Evolutionary conservation across 1,140 invertebrate genomes (phyloP), one percentile per base, ranked within the genome.

Genomic region (Drosophila bocki): DNA sequence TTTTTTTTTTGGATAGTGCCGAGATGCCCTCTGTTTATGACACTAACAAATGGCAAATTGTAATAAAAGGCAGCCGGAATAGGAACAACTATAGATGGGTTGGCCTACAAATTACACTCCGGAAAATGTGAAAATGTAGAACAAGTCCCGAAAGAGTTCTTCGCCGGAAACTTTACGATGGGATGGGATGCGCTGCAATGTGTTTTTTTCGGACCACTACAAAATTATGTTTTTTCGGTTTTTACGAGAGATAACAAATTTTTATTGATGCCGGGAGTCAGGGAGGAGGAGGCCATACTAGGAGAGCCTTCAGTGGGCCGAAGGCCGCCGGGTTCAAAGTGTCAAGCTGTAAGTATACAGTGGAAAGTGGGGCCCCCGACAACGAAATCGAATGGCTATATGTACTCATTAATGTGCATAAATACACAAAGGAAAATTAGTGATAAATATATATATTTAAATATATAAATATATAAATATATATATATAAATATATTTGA

Each of bases 201-300:
- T 78, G 62, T 63, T 80, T 78, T 22, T 22, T 80, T 57, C 41
- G 50, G 83, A 78, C 78, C 80, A 86, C 80, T 68, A 74, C 72
- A 54, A 74, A 88, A 86, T 85, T 67, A 79, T 87, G 65, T 63
- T 75, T 78, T 71, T 59, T 62, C 69, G 35, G 71, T 83, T 86
- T 86, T 86, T 90, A 84, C 64, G 68, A 80, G 77, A 88, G 84
- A 88, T 88, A 88, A 88, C 77, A 90, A 75, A 84, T 53, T 78
- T 87, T 78, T 79, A 79, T 79, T 90, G 79, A 78, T 81, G 70
- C 35, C 15, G 29, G 9, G 22, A 22, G 59, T 47, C 32, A 17
- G 17, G 42, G 32, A n/a, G 41, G 15, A 50, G 48, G 22, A n/a
- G 64, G 26, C 3, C 35, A 42, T 41, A 47, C 51, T 76, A 17